Evolutionary conservation across 2,797 vertebrate genomes (phyloP), one percentile per base, ranked within the genome.

Genomic region (Paramormyrops hopkinsi): DNA sequence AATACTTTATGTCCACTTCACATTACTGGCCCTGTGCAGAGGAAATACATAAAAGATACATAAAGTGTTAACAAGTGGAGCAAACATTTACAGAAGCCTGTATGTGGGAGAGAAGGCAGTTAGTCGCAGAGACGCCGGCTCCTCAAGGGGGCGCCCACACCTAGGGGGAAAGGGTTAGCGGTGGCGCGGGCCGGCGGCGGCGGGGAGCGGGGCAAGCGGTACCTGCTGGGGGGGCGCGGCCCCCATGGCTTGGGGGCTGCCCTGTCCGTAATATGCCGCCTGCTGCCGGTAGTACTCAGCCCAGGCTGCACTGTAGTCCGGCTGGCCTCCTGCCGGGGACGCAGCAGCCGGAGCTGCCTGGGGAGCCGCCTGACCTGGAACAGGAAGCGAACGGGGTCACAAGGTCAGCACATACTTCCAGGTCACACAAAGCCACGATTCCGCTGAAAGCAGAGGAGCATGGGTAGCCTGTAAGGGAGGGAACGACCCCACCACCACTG

Each of bases 21-120:
- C 98, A 99, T 99, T 99, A 99, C 98, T 99, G 99, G 98, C 97
- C 99, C 99, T 99, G 99, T 98, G 97, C 98, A 99, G 97, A 98
- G 97, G 98, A 99, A 97, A 99, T 99, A 99, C 98, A 99, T 99
- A 99, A 98, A 97, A 99, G 95, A 99, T 99, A 99, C 97, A 97
- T 97, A 97, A 97, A 97, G 97, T 96, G 98, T 99, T 99, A 99
- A 99, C 94, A 96, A 94, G 95, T 88, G 97, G 97, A 98, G 97
- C 95, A 95, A 96, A 97, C 94, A 93, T 95, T 95, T 93, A 96
- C 11, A 69, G 91, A 93, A 73, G 82, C 95, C 96, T 96, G 95
- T 92, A 29, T 89, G 83, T 92, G 94, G 90, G 94, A 90, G 82
- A 94, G 95, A 91, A 4, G 0, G 84, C 62, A 90, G 93, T 96